Base-by-base conservation (phyloP, 37 sponge, comb jelly and placozoan genomes). In the Haliclona indistincta region DNA sequence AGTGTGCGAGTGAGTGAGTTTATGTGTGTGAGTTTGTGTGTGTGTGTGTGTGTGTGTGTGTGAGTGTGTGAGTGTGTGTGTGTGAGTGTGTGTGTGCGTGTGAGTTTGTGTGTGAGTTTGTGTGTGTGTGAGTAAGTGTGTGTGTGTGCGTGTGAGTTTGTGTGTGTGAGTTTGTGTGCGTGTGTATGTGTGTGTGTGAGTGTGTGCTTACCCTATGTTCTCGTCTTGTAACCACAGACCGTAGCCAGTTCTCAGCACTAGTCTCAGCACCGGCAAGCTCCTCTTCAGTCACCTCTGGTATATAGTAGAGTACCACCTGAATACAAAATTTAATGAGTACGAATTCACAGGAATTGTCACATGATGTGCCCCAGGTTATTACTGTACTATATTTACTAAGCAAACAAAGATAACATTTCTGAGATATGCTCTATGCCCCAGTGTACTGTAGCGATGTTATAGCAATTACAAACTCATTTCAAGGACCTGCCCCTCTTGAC, bases 51-150 rank as follows among this genome's bases (percentile, higher is more conserved):
- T 52, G 55, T 6, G 36, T 29, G 73, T 15, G 26, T 33, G 56
- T 33, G 55, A 10, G 62, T 64, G 37, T 44, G 54, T 64, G 67
- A 25, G 38, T 77, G 67, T 65, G 37, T 64, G 54, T 77, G 67
- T 43, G 38, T 77, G 77, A 20, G 67, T 77, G 67, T 43, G 35
- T 77, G 41, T 77, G 66, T 43, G 35, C 23, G 54, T 77, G 67
- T 61, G 26, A 10, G 26, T 61, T 11, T 61, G 26, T 22, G 26
- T 61, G 63, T 61, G 26, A 11, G 63, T 28, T 11, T 23, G 17
- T 23, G 63, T 61, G 10, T 23, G 25, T 23, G 17, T 11, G 17
- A 30, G 25, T 23, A 13, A n/a, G 17, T 11, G 26, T 61, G 26
- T 61, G 26, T 61, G 63, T 23, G 25, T 23, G 17, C 33, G 26